Evolutionary conservation across 2,888 invertebrate species (phyloP), one percentile per base, ranked within the genome.

Genomic region (Chymomyza fuscimana): DNA sequence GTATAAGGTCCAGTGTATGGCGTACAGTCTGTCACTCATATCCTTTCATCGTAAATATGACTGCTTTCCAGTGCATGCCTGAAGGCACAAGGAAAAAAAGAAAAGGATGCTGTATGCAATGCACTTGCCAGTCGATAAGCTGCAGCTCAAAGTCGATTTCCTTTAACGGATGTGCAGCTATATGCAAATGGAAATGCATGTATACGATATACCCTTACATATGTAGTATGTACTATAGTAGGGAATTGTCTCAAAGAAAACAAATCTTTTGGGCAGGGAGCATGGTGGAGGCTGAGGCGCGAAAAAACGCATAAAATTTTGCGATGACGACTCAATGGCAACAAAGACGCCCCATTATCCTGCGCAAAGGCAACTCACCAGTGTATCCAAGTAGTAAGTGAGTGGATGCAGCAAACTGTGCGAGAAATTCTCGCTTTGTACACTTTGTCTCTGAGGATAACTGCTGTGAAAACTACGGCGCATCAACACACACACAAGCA

Each of bases 391-490:
- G 25, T 22, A 60, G 65, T 63, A 69, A 61, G 67, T 66, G 52
- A 71, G 72, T 65, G 72, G 22, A 73, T 69, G 69, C 67, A 64
- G 70, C 63, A 85, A 87, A 82, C 77, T 85, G 77, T 85, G 83
- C 80, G 78, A 78, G 74, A 83, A 83, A 87, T 72, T 73, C 54
- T 76, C 75, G 77, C 82, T 87, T 85, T 83, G 87, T 87, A 77
- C 73, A 76, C 69, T 74, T 72, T 68, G 74, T 84, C 82, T 63
- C 74, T 73, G 71, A 46, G 66, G 79, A 67, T 79, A 67, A 61
- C 50, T 56, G 29, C 62, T 70, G 70, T 22, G 25, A 79, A 79
- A 68, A 75, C 72, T 73, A 68, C 79, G 69, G 69, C 22, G 56
- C 25, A 64, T n/a, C 54, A 66, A 67, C 51, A 63, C 10, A 67